Evolutionary conservation across 2,797 vertebrate genomes (phyloP).

Genomic region (Myiothlypis coronata): DNA sequence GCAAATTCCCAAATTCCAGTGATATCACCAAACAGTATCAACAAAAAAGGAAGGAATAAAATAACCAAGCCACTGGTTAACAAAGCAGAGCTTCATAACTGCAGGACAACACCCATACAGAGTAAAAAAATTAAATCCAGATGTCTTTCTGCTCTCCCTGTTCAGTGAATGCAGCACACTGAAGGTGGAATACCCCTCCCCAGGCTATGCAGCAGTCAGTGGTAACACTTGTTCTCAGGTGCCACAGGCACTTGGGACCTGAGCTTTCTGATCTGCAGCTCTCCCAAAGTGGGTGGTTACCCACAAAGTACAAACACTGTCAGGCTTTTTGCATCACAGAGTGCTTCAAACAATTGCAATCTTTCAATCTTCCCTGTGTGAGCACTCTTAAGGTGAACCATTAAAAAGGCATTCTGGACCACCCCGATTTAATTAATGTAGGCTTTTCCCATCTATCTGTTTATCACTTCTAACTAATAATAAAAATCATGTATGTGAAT

Average conservation of each 20-base stretch:
- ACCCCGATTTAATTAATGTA: background rate
- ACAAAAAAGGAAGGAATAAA: background rate
- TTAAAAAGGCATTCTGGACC: background rate
- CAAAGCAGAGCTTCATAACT: background rate
- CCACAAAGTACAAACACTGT: background rate
- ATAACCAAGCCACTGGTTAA: background rate
- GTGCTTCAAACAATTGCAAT: background rate
- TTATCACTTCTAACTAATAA: background rate
- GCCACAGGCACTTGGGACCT: background rate
- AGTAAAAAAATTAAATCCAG: background rate
- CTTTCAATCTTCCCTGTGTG: background rate
- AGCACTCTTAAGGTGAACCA: background rate
- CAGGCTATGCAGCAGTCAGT: background rate
- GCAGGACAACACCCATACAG: background rate
- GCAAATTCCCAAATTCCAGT: background rate
- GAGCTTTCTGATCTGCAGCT: background rate
- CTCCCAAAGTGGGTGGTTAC: background rate
- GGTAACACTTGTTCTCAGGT: background rate
- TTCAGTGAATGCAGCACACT: background rate
- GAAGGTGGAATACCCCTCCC: background rate
- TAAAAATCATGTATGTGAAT: background rate
- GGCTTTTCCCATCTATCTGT: background rate
- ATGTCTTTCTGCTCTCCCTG: background rate
- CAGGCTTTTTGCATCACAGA: background rate
- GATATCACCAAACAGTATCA: background rate